Evolutionary conservation across 2,888 invertebrate species (phyloP).

Genomic region (Nomada flava): DNA sequence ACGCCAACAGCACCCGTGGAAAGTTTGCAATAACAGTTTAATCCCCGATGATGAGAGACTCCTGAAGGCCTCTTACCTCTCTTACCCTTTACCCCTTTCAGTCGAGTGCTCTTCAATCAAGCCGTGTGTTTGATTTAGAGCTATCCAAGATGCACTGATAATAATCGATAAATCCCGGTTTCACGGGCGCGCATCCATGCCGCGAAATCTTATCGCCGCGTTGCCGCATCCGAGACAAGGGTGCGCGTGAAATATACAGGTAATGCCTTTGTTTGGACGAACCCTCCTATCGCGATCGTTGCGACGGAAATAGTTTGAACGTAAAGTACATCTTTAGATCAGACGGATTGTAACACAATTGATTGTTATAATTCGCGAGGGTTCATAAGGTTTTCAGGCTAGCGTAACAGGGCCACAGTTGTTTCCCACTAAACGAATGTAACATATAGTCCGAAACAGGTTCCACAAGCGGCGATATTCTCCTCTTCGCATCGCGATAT

Average conservation of each 20-base stretch:
- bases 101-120: constrained; percentile 74
- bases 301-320: not conserved
- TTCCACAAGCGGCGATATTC: not conserved
- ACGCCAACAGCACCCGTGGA: constrained; percentile 56
- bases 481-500: not conserved
- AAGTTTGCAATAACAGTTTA: constrained; percentile 82
- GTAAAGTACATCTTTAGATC: too few species aligned
- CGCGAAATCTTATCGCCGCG: constrained; percentile 35
- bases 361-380: not conserved
- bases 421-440: too few species aligned
- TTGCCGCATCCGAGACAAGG: constrained; percentile 10
- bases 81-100: constrained; percentile 69
- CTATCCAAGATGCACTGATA: constrained; percentile 70
- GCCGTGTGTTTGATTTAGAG: constrained; percentile 73
- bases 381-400: too few species aligned
- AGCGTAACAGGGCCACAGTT: too few species aligned
- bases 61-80: constrained; percentile 66
- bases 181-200: constrained; percentile 14
- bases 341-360: not conserved
- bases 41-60: constrained; percentile 81
- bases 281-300: not conserved
- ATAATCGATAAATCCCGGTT: constrained; percentile 71
- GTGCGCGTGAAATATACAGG: not conserved
- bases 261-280: constrained; percentile 12
- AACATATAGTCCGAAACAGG: not conserved